Evolutionary conservation across 1,140 invertebrate genomes (phyloP).

Genomic region (Drosophila sp.): DNA sequence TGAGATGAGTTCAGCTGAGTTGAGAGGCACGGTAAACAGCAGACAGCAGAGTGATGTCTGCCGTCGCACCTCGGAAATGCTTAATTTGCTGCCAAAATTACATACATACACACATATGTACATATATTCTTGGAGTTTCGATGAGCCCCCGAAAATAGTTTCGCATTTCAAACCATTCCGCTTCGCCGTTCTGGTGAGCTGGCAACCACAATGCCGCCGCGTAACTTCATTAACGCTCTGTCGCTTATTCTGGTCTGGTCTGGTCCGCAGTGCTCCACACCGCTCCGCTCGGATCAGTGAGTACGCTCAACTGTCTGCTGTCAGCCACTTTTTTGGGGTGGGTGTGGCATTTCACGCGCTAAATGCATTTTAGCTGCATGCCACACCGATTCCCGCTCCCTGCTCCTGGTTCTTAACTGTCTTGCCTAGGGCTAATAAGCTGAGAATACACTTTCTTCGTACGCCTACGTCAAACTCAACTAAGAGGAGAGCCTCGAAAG

Average conservation of each 20-base stretch:
- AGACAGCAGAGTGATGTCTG: slow-evolving; percentile 4
- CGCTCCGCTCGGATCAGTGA: slow-evolving; percentile 4
- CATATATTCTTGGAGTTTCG: slow-evolving; percentile 38
- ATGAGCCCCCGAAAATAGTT: slow-evolving; percentile 52
- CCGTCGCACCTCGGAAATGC: slow-evolving; percentile 38
- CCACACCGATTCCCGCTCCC: neutral
- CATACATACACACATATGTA: slow-evolving; percentile 11
- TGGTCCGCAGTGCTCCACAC: neutral
- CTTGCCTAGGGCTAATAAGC: slow-evolving; percentile 9
- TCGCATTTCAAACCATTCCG: slow-evolving; percentile 31
- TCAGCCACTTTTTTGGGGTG: slow-evolving; percentile 15
- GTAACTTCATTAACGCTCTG: slow-evolving; percentile 52
- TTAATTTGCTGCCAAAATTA: slow-evolving; percentile 50
- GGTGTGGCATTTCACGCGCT: slow-evolving; percentile 43
- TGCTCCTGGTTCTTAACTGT: neutral
- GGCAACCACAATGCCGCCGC: slow-evolving; percentile 17
- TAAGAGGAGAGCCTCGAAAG: neutral
- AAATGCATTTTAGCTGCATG: slow-evolving; percentile 51
- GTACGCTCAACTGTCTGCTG: neutral
- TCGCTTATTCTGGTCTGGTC: slow-evolving; percentile 12
- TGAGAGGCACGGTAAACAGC: neutral
- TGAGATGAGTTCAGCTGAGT: slow-evolving; percentile 1
- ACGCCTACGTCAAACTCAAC: neutral
- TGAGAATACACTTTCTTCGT: slow-evolving; percentile 4
- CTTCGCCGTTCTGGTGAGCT: neutral